These are phyloP conservation scores for Lampris incognitus DNA, from an alignment of 2,113 vertebrate species.

Conservation along the genomic window DNA sequence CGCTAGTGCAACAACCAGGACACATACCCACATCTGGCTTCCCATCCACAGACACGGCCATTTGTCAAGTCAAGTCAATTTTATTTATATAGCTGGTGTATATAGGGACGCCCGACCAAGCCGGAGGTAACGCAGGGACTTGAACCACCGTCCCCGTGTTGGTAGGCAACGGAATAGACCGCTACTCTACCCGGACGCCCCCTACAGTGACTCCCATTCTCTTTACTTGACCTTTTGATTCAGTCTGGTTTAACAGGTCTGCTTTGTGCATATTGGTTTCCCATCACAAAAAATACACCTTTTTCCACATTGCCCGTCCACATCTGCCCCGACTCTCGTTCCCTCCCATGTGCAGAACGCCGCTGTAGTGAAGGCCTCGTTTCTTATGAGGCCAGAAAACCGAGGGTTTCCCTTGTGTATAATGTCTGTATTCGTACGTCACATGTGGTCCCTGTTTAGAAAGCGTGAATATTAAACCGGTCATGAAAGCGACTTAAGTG, in stretches of 20 bases:
- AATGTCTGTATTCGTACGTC: background rate
- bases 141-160: too few species aligned
- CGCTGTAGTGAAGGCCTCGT: background rate
- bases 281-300: slow-evolving; percentile 30
- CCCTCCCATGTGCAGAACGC: slow-evolving; percentile 3
- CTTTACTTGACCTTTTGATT: slow-evolving; percentile 48
- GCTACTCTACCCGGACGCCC: too few species aligned
- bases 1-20: too few species aligned
- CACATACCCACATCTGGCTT: too few species aligned
- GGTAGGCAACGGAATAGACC: too few species aligned
- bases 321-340: background rate
- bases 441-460: background rate
- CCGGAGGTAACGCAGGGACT: too few species aligned
- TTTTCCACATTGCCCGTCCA: slow-evolving; percentile 13
- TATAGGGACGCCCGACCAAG: too few species aligned
- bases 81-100: too few species aligned
- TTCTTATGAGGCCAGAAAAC: background rate
- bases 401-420: background rate
- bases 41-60: too few species aligned
- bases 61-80: too few species aligned
- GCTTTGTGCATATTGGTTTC: slow-evolving; percentile 37
- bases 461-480: background rate
- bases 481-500: background rate
- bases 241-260: slow-evolving; percentile 36
- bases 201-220: background rate